Evolutionary conservation across 2,797 vertebrate genomes (phyloP).

Genomic region (Pipistrellus pygmaeus): DNA sequence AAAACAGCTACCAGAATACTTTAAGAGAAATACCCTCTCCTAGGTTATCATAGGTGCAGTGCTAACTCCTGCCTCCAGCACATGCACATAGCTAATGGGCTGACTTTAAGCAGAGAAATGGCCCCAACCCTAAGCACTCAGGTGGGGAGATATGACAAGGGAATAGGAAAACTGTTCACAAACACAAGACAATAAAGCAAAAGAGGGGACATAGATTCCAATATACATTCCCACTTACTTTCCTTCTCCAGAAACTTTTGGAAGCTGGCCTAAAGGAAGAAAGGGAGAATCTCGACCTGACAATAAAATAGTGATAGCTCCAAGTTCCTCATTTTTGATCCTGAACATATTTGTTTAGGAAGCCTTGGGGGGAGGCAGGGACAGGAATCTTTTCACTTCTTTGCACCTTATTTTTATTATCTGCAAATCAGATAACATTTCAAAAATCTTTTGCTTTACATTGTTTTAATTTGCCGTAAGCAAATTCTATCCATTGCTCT

Average conservation of each 20-base stretch:
- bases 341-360: neutral
- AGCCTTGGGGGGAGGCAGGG: rapidly evolving
- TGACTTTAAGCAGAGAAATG: neutral
- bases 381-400: neutral
- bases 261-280: conserved; percentile 2
- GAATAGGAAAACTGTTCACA: neutral
- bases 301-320: neutral
- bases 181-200: neutral
- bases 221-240: neutral
- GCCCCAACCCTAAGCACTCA: neutral
- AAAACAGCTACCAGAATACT: neutral
- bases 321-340: neutral
- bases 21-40: neutral
- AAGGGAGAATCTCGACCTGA: neutral
- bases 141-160: neutral
- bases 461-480: no score
- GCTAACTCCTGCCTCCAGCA: neutral
- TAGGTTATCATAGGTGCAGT: neutral
- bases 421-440: neutral
- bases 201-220: neutral
- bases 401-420: neutral
- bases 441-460: neutral
- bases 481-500: no score
- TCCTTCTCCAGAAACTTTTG: neutral
- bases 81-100: rapidly evolving